Percentiles rank a stretch among this genome's conserved stretches.
These are phyloP conservation scores for Huso huso DNA, from an alignment of 2,797 vertebrate genomes.

Conservation along the genomic window DNA sequence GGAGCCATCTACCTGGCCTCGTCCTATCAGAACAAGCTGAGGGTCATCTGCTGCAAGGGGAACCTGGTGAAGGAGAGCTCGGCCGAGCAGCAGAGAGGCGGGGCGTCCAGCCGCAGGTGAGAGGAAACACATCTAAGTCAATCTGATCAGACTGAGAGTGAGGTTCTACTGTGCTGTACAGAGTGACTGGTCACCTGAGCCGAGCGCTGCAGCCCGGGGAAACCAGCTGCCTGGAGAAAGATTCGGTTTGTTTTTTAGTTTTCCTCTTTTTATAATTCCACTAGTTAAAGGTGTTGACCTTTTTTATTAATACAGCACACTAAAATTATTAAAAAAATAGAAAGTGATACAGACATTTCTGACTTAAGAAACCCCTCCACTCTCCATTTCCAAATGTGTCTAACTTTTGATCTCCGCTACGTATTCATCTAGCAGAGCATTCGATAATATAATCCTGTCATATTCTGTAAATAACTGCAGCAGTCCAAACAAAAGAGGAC, in stretches of 20 bases:
- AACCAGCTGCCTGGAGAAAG: constrained; percentile 32
- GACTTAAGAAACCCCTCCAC: constrained; percentile 10
- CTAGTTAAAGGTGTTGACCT: neutral
- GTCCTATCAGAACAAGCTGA: constrained; percentile 93
- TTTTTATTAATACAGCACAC: neutral
- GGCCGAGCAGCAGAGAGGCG: constrained; percentile 72
- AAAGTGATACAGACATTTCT: neutral
- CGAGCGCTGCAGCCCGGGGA: constrained; percentile 34
- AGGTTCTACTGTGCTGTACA: constrained; percentile 43
- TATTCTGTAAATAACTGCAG: constrained; percentile 24
- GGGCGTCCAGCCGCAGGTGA: constrained; percentile 75
- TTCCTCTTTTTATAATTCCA: constrained; percentile 6
- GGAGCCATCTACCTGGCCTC: constrained; percentile 91
- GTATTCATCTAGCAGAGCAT: no score
- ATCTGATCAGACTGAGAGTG: constrained; percentile 18
- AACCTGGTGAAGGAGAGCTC: constrained; percentile 81
- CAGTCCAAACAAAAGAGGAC: constrained; percentile 95
- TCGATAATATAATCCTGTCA: constrained; percentile 10
- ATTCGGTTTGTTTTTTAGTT: constrained; percentile 4
- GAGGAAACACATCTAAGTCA: neutral
- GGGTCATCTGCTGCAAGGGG: constrained; percentile 95
- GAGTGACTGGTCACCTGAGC: constrained; percentile 53
- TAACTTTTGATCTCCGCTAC: neutral
- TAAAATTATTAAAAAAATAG: no score
- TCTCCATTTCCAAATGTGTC: neutral